Conservation (phyloP, 2,888 invertebrate species). For the Sminthurides aquaticus region DNA sequence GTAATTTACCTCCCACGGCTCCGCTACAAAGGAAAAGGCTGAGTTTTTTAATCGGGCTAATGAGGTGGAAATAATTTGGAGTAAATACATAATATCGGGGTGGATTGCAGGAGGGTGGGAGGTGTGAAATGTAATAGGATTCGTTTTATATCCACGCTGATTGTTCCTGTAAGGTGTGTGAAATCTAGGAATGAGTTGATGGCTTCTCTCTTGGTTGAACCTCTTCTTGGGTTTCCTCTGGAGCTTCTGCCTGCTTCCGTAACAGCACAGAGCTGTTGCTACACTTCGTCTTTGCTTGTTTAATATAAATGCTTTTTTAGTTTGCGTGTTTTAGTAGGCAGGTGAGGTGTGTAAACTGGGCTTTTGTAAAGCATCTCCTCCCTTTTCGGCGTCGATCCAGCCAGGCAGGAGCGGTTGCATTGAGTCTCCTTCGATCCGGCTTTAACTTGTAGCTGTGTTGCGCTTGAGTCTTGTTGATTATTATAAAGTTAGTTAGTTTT, state of each 20-base stretch:
- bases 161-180: background rate
- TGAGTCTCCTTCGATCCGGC: background rate
- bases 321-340: background rate
- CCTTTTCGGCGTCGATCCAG: background rate
- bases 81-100: slow-evolving; percentile 14
- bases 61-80: slow-evolving; percentile 20
- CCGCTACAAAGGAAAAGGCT: slow-evolving; percentile 13
- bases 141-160: background rate
- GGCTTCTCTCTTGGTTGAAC: too few species aligned
- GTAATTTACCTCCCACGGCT: slow-evolving; percentile 21
- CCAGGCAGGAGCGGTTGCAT: background rate
- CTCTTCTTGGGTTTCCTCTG: too few species aligned
- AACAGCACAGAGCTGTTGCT: too few species aligned
- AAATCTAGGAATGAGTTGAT: background rate
- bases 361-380: background rate
- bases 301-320: background rate
- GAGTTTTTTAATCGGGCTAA: slow-evolving; percentile 12
- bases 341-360: slow-evolving; percentile 7
- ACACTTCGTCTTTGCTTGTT: background rate
- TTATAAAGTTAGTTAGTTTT: too few species aligned
- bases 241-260: background rate
- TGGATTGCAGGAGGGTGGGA: background rate
- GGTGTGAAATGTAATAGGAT: slow-evolving; percentile 3
- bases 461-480: too few species aligned
- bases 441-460: too few species aligned